Evolutionary conservation across 2,113 vertebrate genomes (phyloP).

Genomic region (Semnornis frantzii): DNA sequence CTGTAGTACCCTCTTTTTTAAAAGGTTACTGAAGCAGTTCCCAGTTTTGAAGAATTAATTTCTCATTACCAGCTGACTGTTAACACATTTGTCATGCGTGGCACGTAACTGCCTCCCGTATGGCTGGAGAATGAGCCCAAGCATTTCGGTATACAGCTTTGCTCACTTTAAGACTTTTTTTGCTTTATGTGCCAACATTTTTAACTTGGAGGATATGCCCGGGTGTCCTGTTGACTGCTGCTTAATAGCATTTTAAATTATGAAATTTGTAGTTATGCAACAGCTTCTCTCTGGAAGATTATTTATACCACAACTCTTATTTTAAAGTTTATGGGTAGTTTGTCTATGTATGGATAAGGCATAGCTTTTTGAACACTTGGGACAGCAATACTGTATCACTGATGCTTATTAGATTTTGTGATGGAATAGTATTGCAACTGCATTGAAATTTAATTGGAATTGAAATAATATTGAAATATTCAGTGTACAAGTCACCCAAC

Average conservation of each 20-base stretch:
- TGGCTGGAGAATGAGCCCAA: neutral
- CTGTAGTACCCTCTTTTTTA: neutral
- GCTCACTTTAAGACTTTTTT: neutral
- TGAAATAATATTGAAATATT: neutral
- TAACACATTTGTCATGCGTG: neutral
- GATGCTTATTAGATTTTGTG: neutral
- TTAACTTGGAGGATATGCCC: neutral
- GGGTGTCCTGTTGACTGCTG: neutral
- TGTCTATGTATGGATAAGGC: neutral
- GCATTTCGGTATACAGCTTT: neutral
- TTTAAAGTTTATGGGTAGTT: neutral
- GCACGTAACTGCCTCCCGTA: neutral
- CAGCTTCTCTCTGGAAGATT: neutral
- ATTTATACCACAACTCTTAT: neutral
- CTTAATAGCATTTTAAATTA: neutral
- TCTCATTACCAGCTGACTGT: neutral
- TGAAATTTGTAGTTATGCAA: neutral
- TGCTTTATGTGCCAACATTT: neutral
- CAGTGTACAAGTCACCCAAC: neutral
- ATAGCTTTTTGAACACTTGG: neutral
- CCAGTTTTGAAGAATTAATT: neutral
- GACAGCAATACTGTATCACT: neutral
- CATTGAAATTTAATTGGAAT: neutral
- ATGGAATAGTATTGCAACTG: neutral
- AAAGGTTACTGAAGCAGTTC: neutral